These are phyloP conservation scores for Tympanuchus pallidicinctus DNA, from an alignment of 2,113 vertebrate species.

Conservation along the genomic window DNA sequence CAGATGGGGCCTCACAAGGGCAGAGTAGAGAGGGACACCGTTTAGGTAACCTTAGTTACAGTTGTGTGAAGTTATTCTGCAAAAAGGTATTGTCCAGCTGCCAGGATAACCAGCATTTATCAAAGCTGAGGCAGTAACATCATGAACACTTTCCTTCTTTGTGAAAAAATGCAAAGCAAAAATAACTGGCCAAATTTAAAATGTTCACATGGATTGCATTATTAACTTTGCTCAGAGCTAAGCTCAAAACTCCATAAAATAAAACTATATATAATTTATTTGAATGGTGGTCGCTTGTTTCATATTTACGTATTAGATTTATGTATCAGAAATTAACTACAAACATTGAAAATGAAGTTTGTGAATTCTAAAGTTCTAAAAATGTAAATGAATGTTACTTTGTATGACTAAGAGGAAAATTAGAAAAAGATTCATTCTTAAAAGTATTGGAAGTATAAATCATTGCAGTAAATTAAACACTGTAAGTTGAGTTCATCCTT, in stretches of 20 bases:
- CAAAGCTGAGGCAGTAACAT: background rate
- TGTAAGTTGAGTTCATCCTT: background rate
- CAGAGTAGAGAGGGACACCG: no score
- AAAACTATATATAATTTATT: background rate
- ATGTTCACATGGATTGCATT: background rate
- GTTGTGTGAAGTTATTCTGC: background rate
- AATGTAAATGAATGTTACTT: background rate
- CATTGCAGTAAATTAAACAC: background rate
- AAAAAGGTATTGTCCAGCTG: background rate
- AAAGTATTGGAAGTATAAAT: background rate
- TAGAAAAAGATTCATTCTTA: background rate
- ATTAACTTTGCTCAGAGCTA: background rate
- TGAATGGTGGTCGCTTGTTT: background rate
- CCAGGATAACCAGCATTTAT: background rate
- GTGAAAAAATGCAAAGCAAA: background rate
- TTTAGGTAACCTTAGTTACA: slow-evolving; percentile 21
- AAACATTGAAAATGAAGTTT: background rate
- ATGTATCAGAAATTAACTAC: background rate
- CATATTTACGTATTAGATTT: background rate
- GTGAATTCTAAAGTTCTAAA: background rate
- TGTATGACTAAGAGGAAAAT: background rate
- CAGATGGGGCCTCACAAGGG: no score
- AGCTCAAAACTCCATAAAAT: background rate
- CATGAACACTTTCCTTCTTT: background rate
- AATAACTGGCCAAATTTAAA: background rate